A percentile compares a stretch with the other conserved stretches of the same genome.
Conservation (phyloP, 30 jellyfish, hydroid and myxozoan species). For the Clytia hemisphaerica region DNA sequence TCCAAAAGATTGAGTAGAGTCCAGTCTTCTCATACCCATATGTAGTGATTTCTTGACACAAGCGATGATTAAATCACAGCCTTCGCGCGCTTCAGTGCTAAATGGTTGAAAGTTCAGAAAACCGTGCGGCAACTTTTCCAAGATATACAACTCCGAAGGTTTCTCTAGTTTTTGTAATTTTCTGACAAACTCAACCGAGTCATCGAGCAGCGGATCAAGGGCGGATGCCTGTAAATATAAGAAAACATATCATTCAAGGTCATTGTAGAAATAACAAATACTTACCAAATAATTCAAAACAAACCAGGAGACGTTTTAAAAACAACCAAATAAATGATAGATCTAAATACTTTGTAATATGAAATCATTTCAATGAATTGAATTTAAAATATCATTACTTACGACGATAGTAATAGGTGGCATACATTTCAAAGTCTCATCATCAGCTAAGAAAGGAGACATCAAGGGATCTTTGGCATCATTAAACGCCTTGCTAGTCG, state of each 20-base stretch:
- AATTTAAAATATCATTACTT: conserved; percentile 17
- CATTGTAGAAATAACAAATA: not conserved
- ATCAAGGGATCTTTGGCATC: conserved; percentile 60
- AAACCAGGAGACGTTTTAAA: not conserved
- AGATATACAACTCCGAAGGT: conserved; percentile 62
- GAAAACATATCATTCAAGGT: not conserved
- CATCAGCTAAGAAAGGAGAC: conserved; percentile 95
- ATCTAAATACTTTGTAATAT: not conserved
- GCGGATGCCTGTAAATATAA: conserved; percentile 69
- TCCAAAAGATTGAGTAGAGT: conserved; percentile 27
- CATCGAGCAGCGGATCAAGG: conserved; percentile 94
- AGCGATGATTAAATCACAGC: conserved; percentile 77
- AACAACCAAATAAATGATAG: not conserved
- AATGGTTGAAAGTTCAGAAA: conserved; percentile 76
- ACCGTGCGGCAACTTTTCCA: conserved; percentile 98
- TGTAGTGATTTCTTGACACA: conserved; percentile 64
- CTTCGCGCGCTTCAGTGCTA: conserved; percentile 89
- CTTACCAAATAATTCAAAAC: not conserved
- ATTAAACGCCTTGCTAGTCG: not conserved
- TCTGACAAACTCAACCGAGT: conserved; percentile 75
- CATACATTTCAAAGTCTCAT: conserved; percentile 38
- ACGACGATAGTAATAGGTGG: conserved; percentile 89
- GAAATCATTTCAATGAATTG: too few species aligned
- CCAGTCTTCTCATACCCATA: conserved; percentile 57
- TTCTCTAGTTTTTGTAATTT: conserved; percentile 46